Evolutionary conservation across 35 echinoderm and acorn worm species (phyloP).

Genomic region (Apostichopus parvimensis): DNA sequence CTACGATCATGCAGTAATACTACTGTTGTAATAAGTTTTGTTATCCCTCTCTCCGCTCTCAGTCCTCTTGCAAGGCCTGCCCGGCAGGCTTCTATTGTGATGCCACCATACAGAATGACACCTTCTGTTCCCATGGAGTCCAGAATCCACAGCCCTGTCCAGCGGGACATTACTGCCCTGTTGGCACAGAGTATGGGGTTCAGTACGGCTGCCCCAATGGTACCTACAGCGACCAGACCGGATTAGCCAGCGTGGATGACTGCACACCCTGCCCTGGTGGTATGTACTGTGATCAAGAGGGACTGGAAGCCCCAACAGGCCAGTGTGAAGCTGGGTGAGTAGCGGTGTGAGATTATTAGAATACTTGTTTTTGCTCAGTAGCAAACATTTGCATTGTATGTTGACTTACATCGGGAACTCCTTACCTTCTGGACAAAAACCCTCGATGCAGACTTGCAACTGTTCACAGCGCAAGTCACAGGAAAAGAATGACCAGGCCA

Average conservation of each 20-base stretch:
- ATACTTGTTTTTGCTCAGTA: background rate
- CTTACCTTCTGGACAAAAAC: too few species aligned
- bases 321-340: conserved; percentile 76
- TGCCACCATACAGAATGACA: conserved; percentile 84
- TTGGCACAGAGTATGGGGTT: conserved; percentile 68
- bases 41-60: background rate
- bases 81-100: conserved; percentile 90
- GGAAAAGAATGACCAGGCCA: too few species aligned
- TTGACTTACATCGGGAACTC: too few species aligned
- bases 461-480: too few species aligned
- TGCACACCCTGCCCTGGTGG: conserved; percentile 84
- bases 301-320: conserved; percentile 58
- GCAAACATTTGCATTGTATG: too few species aligned
- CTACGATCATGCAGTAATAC: too few species aligned
- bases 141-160: conserved; percentile 92
- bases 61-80: conserved; percentile 78
- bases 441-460: too few species aligned
- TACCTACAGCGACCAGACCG: conserved; percentile 70
- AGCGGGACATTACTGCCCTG: conserved; percentile 85
- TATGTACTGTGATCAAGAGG: conserved; percentile 81
- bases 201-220: conserved; percentile 84
- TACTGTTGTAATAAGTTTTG: too few species aligned
- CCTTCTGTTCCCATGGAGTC: conserved; percentile 82
- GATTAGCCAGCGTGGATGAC: conserved; percentile 46
- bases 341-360: background rate